These are phyloP conservation scores for Stenichneumon culpator DNA, from an alignment of 2,888 invertebrate species.

Conservation along the genomic window DNA sequence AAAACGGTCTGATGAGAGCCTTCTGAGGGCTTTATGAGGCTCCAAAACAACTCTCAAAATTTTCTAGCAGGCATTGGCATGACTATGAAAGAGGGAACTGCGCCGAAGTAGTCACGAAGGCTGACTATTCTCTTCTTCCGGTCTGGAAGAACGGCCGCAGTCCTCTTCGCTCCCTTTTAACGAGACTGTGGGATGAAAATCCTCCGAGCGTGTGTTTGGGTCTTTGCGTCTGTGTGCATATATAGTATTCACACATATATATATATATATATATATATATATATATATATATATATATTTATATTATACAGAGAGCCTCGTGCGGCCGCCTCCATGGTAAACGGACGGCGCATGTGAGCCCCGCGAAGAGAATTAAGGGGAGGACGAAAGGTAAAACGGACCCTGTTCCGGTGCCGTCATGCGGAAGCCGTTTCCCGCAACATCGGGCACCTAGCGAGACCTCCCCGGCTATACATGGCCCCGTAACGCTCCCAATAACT, in stretches of 20 bases:
- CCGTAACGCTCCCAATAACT: constrained; percentile 70
- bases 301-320: background rate
- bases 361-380: constrained; percentile 39
- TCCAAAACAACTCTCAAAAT: too few species aligned
- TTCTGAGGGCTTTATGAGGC: too few species aligned
- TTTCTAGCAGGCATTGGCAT: background rate
- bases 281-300: too few species aligned
- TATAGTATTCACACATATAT: too few species aligned
- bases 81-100: background rate
- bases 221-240: too few species aligned
- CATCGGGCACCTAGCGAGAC: constrained; percentile 32
- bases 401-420: constrained; percentile 74
- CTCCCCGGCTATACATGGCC: background rate
- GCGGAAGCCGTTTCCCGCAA: constrained; percentile 74
- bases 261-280: too few species aligned
- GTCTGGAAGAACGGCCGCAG: background rate
- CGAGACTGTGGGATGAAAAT: constrained; percentile 10
- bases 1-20: too few species aligned
- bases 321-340: constrained; percentile 7
- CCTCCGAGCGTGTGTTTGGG: background rate
- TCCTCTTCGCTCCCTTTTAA: background rate
- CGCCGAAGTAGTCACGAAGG: background rate
- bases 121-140: constrained; percentile 9
- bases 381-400: constrained; percentile 60
- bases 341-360: constrained; percentile 30